Evolutionary conservation across 2,113 vertebrate species (phyloP).

Genomic region (Gadus macrocephalus): DNA sequence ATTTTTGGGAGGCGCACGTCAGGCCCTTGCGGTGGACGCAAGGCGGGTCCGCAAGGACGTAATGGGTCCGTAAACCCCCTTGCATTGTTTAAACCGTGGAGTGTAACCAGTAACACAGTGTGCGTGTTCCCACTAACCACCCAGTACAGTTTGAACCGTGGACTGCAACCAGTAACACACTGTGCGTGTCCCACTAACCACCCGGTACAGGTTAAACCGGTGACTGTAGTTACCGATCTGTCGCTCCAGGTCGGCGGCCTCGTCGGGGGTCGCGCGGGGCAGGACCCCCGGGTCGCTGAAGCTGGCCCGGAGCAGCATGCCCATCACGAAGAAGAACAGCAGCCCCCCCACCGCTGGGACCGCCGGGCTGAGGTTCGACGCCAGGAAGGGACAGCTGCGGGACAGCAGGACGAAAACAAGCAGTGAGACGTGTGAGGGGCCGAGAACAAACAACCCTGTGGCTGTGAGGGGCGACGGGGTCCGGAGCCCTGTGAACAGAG

Average conservation of each 20-base stretch:
- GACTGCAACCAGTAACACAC: too few relatives aligned
- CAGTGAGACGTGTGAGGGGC: not conserved
- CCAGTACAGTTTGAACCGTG: too few relatives aligned
- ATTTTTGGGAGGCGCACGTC: too few relatives aligned
- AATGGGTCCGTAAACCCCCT: too few relatives aligned
- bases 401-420: not conserved
- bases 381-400: slow-evolving; percentile 87
- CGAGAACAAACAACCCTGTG: not conserved
- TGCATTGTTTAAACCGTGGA: too few relatives aligned
- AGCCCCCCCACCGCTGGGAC: slow-evolving; percentile 85
- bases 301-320: slow-evolving; percentile 88
- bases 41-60: too few relatives aligned
- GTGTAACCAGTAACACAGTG: too few relatives aligned
- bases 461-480: not conserved
- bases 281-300: slow-evolving; percentile 94
- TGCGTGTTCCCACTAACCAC: too few relatives aligned
- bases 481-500: too few relatives aligned
- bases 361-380: slow-evolving; percentile 84
- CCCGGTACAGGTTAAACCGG: not conserved
- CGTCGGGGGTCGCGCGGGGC: slow-evolving; percentile 87
- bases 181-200: too few relatives aligned
- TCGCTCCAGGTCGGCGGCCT: slow-evolving; percentile 89
- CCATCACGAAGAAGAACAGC: slow-evolving; percentile 92
- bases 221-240: slow-evolving; percentile 85
- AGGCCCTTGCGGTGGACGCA: too few relatives aligned